Base-by-base conservation (phyloP, 2,113 vertebrate species). In the Lathamus discolor region DNA sequence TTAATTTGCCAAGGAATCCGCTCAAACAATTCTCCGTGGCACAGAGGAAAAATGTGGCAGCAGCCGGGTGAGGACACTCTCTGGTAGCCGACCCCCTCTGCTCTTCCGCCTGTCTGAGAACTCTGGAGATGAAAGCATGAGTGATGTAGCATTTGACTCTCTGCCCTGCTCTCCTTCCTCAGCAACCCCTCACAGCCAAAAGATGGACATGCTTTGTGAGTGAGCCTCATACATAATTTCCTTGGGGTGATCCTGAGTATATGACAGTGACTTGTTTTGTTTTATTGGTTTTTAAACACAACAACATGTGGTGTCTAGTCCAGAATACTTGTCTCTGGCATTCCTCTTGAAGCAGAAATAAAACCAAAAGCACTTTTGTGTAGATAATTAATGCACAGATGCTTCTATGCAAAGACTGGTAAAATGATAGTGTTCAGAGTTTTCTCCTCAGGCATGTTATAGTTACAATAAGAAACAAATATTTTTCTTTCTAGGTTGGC, bases 31-130 rank as follows among this genome's bases (percentile, higher is more conserved):
- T 69, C 96, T 99, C 41, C 98, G 99, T 48, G 99, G 99, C 35
- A 99, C 97, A 4, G 99, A 99, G 97, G 99, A 99, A 76, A 98
- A 95, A 7, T 99, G 99, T n/a, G 99, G 99, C 41, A 99, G 99
- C 48, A 98, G 98, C 49, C 98, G 98, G 1, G 98, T 99, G 14
- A 98, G 99, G 13, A 99, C 99, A 1, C 43, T 98, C 17, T 99
- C 99, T 1, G 95, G 97, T 4, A 98, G 98, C 55, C 98, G 98
- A 0, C 99, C 99, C 3, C 98, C 98, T 2, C 96, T 99, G 76
- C 96, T 99, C 10, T 98, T 95, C 77, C 99, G 98, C 46, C 97
- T 99, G 7, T 99, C 99, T 0, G 99, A 99, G 90, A 99, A 98
- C 9, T 99, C 99, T 1, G 98, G 96, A 20, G 99, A 99, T 29